phyloP scores from a whole-genome alignment of 2,113 vertebrate species.

The Periophthalmodon schlosseri region DNA sequence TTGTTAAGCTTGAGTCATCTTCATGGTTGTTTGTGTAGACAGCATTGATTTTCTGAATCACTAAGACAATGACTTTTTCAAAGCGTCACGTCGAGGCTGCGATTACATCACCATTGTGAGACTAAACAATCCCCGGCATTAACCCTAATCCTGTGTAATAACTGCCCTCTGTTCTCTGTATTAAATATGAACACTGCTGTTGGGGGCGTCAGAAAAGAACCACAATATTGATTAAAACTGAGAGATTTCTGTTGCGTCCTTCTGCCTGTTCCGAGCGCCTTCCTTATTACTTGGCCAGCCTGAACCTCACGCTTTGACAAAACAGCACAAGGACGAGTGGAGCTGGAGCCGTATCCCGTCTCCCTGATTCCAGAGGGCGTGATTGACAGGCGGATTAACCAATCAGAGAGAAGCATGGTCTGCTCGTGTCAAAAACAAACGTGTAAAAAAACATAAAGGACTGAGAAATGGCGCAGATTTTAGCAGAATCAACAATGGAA shows the following conservation, averaged over 20 bases:
- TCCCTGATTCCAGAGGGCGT: too few relatives aligned
- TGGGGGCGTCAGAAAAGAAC: background rate
- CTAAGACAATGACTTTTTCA: background rate
- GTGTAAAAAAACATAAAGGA: too few relatives aligned
- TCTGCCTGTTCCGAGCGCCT: too few relatives aligned
- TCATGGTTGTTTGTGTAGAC: background rate
- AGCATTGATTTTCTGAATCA: conserved; percentile 1
- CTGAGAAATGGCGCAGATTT: too few relatives aligned
- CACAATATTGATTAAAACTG: background rate
- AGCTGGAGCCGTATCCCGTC: too few relatives aligned
- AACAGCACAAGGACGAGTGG: too few relatives aligned
- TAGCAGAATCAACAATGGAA: too few relatives aligned
- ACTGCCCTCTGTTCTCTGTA: background rate
- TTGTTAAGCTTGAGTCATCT: background rate
- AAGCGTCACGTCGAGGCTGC: background rate
- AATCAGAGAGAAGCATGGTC: too few relatives aligned
- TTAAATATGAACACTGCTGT: background rate
- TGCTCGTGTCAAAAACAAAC: too few relatives aligned
- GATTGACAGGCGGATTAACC: too few relatives aligned
- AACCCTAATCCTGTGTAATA: conserved; percentile 2
- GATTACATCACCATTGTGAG: conserved; percentile 19
- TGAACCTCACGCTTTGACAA: too few relatives aligned
- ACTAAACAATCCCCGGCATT: background rate
- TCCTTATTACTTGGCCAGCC: background rate
- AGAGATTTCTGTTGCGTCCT: too few relatives aligned